phyloP scores from a whole-genome alignment of 64 coral and sea anemone genomes.

The Pocillopora verrucosa region DNA sequence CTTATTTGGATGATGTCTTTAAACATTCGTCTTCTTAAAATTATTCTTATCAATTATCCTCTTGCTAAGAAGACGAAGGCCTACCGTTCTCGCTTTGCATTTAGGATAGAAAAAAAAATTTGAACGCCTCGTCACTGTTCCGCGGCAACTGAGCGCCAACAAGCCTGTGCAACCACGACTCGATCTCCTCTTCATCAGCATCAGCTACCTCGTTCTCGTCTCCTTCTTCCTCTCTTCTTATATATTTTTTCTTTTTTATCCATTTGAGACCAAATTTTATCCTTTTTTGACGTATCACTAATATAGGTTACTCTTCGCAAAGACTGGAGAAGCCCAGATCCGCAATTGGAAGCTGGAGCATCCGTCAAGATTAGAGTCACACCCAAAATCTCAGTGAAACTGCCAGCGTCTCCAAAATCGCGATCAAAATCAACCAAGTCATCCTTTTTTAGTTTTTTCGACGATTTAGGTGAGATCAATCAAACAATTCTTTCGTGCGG shows the following conservation, averaged over 20 bases:
- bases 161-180: no score
- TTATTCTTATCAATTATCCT: no score
- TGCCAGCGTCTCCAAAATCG: not conserved
- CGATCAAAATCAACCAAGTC: not conserved
- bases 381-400: conserved; percentile 1
- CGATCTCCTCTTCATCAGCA: no score
- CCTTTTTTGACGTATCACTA: not conserved
- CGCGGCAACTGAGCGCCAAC: no score
- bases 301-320: not conserved
- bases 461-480: not conserved
- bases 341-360: not conserved
- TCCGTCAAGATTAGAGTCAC: not conserved
- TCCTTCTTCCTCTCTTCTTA: not conserved
- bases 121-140: no score
- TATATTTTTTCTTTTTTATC: not conserved
- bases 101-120: no score
- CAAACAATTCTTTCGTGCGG: not conserved
- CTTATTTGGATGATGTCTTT: no score
- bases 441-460: not conserved
- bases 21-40: no score
- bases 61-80: no score
- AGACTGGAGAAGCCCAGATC: not conserved
- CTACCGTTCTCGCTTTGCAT: no score
- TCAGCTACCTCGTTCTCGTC: not conserved
- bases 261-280: not conserved